phyloP scores from a whole-genome alignment of 37 sponge, comb jelly and placozoan species.

The Bolinopsis microptera region DNA sequence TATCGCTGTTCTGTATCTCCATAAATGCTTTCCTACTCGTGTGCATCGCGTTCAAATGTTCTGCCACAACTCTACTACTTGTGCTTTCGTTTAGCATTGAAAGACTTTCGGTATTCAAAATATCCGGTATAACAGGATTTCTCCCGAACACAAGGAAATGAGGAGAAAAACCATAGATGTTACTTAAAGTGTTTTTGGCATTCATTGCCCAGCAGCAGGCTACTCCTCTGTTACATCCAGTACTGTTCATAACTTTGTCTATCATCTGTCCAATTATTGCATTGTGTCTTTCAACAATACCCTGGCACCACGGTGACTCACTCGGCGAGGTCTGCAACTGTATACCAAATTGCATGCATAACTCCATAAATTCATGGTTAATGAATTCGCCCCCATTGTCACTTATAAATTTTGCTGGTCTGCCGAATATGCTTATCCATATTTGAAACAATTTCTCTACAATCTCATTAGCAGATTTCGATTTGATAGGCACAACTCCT shows the following conservation, averaged over 20 bases:
- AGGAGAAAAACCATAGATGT: slow-evolving; percentile 26
- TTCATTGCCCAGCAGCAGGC: slow-evolving; percentile 3
- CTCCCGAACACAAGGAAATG: slow-evolving; percentile 1
- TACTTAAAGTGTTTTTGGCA: slow-evolving; percentile 55
- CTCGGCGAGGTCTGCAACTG: neutral
- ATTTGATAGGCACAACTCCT: neutral
- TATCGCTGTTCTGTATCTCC: neutral
- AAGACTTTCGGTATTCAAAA: neutral
- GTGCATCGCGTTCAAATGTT: neutral
- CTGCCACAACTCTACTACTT: neutral
- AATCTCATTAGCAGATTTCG: neutral
- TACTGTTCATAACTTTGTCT: neutral
- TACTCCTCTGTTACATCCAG: neutral
- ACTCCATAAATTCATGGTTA: neutral
- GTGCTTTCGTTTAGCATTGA: neutral
- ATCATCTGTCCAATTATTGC: neutral
- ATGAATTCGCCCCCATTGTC: slow-evolving; percentile 55
- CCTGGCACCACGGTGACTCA: neutral
- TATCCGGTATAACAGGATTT: neutral
- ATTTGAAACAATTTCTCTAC: neutral
- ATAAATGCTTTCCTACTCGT: neutral
- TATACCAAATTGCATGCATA: neutral
- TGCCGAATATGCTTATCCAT: slow-evolving; percentile 13
- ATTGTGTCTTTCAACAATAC: slow-evolving; percentile 41
- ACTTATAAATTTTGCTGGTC: neutral